Evolutionary conservation across 2,797 vertebrate species (phyloP).

Genomic region (Lagorchestes hirsutus): DNA sequence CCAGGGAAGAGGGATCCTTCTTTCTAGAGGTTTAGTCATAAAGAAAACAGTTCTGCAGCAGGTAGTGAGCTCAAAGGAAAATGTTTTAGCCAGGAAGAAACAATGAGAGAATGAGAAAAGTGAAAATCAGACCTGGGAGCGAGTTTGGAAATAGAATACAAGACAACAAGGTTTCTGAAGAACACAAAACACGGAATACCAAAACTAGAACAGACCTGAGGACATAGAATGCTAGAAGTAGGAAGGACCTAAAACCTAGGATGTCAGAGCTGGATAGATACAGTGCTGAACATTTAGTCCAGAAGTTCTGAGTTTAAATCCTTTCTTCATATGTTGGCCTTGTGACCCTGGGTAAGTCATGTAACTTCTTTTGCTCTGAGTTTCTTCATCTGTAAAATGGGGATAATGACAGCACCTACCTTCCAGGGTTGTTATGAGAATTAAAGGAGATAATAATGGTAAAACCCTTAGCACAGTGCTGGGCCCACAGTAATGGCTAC

Average conservation of each 20-base stretch:
- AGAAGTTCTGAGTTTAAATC: neutral
- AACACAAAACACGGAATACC: neutral
- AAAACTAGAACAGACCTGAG: neutral
- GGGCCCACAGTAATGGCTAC: neutral
- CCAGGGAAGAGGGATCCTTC: neutral
- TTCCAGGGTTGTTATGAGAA: neutral
- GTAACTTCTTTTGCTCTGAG: neutral
- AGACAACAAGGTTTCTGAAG: neutral
- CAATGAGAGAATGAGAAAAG: neutral
- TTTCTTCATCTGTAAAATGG: neutral
- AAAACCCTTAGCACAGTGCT: neutral
- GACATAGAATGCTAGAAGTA: neutral
- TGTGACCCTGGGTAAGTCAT: neutral
- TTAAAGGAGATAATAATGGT: neutral
- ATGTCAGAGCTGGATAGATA: neutral
- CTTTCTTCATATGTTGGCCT: neutral
- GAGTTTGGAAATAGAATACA: neutral
- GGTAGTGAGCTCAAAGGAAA: neutral
- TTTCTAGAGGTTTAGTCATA: neutral
- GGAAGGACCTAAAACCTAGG: neutral
- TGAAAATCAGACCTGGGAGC: neutral
- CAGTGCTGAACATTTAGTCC: neutral
- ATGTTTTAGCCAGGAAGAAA: neutral
- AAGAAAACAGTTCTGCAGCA: neutral
- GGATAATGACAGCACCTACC: neutral